Conservation (phyloP, 2,797 vertebrate genomes). For the Centroberyx gerrardi region DNA sequence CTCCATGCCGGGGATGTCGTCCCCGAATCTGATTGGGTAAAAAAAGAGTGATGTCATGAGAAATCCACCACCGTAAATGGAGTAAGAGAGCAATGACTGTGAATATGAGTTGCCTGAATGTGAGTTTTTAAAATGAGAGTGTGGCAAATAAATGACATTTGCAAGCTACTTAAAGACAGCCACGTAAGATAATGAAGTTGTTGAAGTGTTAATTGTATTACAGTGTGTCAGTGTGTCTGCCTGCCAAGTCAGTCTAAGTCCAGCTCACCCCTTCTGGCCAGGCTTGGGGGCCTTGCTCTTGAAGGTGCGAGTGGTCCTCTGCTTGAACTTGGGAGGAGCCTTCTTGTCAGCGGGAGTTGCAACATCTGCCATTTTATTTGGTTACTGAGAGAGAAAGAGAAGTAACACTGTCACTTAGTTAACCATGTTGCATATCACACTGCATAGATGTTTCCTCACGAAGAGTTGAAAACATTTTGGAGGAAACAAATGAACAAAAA, state of each 20-base stretch:
- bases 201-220: conserved; percentile 16
- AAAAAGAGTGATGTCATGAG: not conserved
- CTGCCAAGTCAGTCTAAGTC: not conserved
- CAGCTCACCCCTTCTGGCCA: conserved; percentile 70
- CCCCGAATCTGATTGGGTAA: conserved; percentile 85
- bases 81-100: too few species aligned
- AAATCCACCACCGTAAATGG: not conserved
- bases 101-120: too few species aligned
- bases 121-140: not conserved
- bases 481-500: not conserved
- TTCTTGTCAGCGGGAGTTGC: conserved; percentile 54
- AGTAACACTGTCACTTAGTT: not conserved
- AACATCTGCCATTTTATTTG: conserved; percentile 41
- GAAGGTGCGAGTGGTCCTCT: conserved; percentile 67
- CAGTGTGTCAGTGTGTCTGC: not conserved
- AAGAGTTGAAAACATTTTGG: not conserved
- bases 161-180: conserved; percentile 1
- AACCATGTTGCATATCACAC: not conserved
- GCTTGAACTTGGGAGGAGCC: conserved; percentile 74
- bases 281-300: conserved; percentile 79
- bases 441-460: not conserved
- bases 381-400: not conserved
- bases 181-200: conserved; percentile 16
- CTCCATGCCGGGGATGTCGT: conserved; percentile 94
- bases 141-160: not conserved